Percentiles rank a stretch among this genome's conserved stretches.
These are phyloP conservation scores for Bombyx huttoni DNA, from an alignment of 2,888 invertebrate species.

Conservation along the genomic window DNA sequence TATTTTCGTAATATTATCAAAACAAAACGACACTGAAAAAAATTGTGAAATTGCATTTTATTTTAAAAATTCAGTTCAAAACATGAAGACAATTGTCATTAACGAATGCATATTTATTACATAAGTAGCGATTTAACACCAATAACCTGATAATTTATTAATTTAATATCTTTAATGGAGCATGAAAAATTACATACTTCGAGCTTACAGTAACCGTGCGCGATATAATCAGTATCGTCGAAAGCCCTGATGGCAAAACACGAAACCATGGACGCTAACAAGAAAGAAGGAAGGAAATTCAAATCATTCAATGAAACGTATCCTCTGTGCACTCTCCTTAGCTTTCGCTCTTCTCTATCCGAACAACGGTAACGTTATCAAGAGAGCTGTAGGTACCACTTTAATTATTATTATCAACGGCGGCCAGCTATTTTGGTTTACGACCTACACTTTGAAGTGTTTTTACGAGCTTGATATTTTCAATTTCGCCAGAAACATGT, in stretches of 20 bases:
- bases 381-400: conserved; percentile 16
- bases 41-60: neutral
- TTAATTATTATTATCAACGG: conserved; percentile 20
- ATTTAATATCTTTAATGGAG: conserved; percentile 14
- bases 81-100: neutral
- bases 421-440: conserved; percentile 35
- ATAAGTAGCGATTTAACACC: conserved; percentile 12
- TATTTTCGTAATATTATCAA: neutral
- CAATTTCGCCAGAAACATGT: conserved; percentile 37
- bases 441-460: conserved; percentile 29
- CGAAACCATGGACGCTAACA: neutral
- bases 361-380: conserved; percentile 24
- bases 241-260: neutral
- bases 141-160: conserved; percentile 18
- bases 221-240: neutral
- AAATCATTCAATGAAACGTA: conserved; percentile 39
- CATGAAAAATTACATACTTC: conserved; percentile 4
- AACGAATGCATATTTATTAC: neutral
- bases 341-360: conserved; percentile 40
- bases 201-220: neutral
- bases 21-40: neutral
- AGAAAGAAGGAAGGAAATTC: conserved; percentile 18
- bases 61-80: conserved; percentile 7
- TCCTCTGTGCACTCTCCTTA: conserved; percentile 32
- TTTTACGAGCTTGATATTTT: conserved; percentile 27